These are phyloP conservation scores for Lycaena phlaeas DNA, from an alignment of 2,888 invertebrate species.

Conservation along the genomic window DNA sequence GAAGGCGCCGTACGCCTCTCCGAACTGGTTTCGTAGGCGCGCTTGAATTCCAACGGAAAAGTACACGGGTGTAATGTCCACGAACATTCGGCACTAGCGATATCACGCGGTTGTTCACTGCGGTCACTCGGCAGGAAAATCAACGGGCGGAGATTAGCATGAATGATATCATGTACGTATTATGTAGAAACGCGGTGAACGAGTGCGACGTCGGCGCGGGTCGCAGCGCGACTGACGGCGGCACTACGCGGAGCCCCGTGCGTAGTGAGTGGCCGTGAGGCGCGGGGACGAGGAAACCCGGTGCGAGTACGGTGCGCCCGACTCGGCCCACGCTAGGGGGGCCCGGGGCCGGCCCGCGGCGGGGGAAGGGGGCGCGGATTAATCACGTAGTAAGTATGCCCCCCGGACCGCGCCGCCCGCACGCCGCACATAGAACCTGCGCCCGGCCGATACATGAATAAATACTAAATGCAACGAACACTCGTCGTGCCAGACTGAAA, in stretches of 20 bases:
- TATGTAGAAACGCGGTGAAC: too few species aligned
- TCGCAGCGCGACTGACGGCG: conserved; percentile 66
- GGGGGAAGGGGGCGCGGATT: conserved; percentile 47
- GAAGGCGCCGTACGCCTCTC: conserved; percentile 46
- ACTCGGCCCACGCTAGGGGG: conserved; percentile 37
- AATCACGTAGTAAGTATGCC: conserved; percentile 73
- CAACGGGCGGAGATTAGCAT: conserved; percentile 62
- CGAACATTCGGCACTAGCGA: conserved; percentile 64
- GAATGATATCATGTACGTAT: conserved; percentile 54
- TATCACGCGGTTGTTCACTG: conserved; percentile 49
- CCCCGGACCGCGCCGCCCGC: conserved; percentile 43
- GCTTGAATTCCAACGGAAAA: conserved; percentile 55
- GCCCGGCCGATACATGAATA: conserved; percentile 65
- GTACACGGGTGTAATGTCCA: conserved; percentile 54
- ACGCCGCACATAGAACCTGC: conserved; percentile 52
- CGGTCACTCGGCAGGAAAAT: conserved; percentile 60
- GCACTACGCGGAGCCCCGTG: conserved; percentile 66
- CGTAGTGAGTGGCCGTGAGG: conserved; percentile 72
- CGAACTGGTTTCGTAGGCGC: conserved; percentile 54
- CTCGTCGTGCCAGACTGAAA: conserved; percentile 67
- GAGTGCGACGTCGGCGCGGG: conserved; percentile 63
- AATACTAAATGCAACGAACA: conserved; percentile 48
- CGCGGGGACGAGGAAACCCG: conserved; percentile 73
- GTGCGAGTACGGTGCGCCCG: conserved; percentile 65
- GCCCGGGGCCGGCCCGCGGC: conserved; percentile 33